These are phyloP conservation scores for Brachyptera risi DNA, from an alignment of 2,888 invertebrate genomes.

Conservation along the genomic window DNA sequence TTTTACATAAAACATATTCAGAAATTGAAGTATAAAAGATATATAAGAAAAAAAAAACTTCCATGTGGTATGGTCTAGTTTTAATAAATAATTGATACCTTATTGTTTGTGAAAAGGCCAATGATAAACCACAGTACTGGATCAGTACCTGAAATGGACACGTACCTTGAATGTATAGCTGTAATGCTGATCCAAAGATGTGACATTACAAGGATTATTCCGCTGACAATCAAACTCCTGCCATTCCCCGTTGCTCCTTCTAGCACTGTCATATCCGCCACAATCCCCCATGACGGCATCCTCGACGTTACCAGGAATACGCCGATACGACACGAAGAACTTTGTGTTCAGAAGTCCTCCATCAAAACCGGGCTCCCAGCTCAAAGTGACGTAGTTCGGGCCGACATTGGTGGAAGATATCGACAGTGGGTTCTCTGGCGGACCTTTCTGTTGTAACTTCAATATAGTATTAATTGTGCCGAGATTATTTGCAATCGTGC, in stretches of 20 bases:
- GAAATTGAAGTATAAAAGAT: no score
- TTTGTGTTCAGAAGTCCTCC: conserved; percentile 84
- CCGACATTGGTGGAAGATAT: conserved; percentile 69
- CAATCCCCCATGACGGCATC: conserved; percentile 53
- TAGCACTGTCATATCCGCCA: conserved; percentile 27
- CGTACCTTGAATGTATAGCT: conserved; percentile 79
- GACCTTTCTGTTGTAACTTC: conserved; percentile 56
- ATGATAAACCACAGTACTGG: no score
- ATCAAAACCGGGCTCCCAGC: conserved; percentile 88
- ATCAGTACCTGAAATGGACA: conserved; percentile 26
- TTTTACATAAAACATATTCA: no score
- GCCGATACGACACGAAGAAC: conserved; percentile 78
- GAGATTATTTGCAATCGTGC: conserved; percentile 77
- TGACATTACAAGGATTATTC: conserved; percentile 84
- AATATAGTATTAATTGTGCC: conserved; percentile 47
- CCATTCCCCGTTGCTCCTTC: conserved; percentile 51
- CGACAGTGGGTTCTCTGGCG: conserved; percentile 73
- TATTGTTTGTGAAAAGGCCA: no score
- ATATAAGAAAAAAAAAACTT: no score
- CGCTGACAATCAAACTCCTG: conserved; percentile 81
- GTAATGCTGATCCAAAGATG: conserved; percentile 79
- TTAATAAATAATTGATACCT: no score
- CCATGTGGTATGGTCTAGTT: no score
- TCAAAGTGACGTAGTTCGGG: conserved; percentile 71
- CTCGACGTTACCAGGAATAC: conserved; percentile 57